Evolutionary conservation across 2,888 invertebrate genomes (phyloP).

Genomic region (Saturnia japonica): DNA sequence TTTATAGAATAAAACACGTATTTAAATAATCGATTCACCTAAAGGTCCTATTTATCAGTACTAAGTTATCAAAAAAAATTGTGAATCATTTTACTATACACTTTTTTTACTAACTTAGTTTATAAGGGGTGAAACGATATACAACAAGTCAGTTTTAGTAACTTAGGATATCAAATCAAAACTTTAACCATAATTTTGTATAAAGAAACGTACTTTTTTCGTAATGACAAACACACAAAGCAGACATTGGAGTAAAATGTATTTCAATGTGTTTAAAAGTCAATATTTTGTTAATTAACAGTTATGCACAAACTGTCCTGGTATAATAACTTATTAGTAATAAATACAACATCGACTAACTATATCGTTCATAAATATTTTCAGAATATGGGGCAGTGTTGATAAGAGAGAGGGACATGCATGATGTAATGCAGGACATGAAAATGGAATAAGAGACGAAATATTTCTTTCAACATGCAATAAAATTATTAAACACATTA

Average conservation of each 20-base stretch:
- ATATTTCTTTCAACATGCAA: slow-evolving; percentile 52
- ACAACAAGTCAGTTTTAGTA: background rate
- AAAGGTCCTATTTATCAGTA: too few relatives aligned
- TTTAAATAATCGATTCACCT: too few relatives aligned
- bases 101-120: background rate
- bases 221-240: background rate
- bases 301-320: background rate
- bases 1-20: background rate
- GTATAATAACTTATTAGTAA: slow-evolving; percentile 16
- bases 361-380: slow-evolving; percentile 43
- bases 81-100: background rate
- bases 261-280: background rate
- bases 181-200: background rate
- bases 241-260: background rate
- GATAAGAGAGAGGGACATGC: slow-evolving; percentile 63
- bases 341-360: slow-evolving; percentile 50
- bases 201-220: background rate
- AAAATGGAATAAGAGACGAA: slow-evolving; percentile 49
- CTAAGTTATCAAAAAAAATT: background rate
- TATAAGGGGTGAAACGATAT: background rate
- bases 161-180: background rate
- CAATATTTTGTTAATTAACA: background rate
- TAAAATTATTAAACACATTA: slow-evolving; percentile 44
- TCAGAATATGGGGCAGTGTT: slow-evolving; percentile 30
- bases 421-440: slow-evolving; percentile 53